Base-by-base conservation (phyloP, 2,888 invertebrate genomes). In the Linnaemya tessellans region DNA sequence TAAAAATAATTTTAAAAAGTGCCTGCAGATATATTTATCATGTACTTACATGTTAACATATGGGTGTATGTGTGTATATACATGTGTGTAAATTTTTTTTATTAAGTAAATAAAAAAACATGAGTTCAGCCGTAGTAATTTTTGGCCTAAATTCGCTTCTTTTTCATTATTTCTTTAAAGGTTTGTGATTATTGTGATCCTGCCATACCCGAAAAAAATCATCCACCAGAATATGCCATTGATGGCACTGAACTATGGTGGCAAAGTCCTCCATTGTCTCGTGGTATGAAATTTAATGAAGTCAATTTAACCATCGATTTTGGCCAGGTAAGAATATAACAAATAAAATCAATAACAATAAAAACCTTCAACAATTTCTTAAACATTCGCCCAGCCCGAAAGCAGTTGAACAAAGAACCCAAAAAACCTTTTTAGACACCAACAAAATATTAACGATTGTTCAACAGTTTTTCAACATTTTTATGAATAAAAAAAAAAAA, bases 161-260 rank as follows among this genome's bases (percentile, higher is more conserved):
- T 10, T 41, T 41, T 86, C 5, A 3, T 49, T 75, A 56, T 64
- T 65, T 84, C 81, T 49, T 51, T 60, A 8, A 94, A 99, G 97
- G 97, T 97, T 89, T 99, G 99, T 93, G 99, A 98, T 92, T 94
- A 95, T 87, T 99, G 99, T 91, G 97, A 98, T 92, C 95, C 95
- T 25, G 94, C 94, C 38, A 94, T 94, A 88, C 95, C 95, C 11
- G 95, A 95, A 79, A 96, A 96, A 92, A 94, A 94, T 89, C 99
- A 99, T 93, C 97, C 97, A 0, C 96, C 98, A 0, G 96, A 96
- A 90, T 96, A 95, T 92, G 99, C 99, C 3, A 98, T 98, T 88
- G 99, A 99, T 91, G 98, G 98, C n/a, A 96, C 96, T 92, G 97
- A 98, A 92, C 96, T 96, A 58, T 98, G 98, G 97, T 99, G 99